Evolutionary conservation across 2,797 vertebrate species (phyloP).

Genomic region (Argentina silus): DNA sequence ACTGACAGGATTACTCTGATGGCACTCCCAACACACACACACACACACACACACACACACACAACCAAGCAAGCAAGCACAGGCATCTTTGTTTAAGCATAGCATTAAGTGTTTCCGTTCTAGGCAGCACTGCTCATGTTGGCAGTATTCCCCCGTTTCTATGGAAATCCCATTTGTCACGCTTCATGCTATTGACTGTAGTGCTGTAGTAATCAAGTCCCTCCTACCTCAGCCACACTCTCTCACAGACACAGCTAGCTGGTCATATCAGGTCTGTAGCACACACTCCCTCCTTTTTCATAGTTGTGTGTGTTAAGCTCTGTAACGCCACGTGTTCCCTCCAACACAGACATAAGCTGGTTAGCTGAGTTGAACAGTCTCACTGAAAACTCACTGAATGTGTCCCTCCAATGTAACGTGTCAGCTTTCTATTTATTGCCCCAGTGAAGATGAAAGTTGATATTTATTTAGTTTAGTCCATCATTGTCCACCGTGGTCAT

Average conservation of each 20-base stretch:
- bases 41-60: slow-evolving; percentile 12
- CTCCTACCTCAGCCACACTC: neutral
- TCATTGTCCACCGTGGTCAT: neutral
- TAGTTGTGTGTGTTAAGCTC: neutral
- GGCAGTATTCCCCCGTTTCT: slow-evolving; percentile 24
- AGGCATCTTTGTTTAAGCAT: slow-evolving; percentile 18
- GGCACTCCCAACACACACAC: slow-evolving; percentile 23
- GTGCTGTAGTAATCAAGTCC: slow-evolving; percentile 10
- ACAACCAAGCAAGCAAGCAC: neutral
- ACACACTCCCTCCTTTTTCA: neutral
- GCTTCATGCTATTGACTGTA: slow-evolving; percentile 20
- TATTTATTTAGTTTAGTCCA: neutral
- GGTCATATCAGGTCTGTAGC: neutral
- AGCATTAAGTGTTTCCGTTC: slow-evolving; percentile 21
- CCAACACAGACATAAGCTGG: slow-evolving; percentile 2
- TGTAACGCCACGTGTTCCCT: neutral
- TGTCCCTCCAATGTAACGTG: neutral
- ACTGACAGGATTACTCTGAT: slow-evolving; percentile 27
- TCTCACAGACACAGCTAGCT: neutral
- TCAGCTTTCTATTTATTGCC: neutral
- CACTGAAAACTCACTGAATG: neutral
- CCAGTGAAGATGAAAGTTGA: neutral
- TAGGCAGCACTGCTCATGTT: slow-evolving; percentile 1
- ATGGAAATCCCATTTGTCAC: slow-evolving; percentile 19
- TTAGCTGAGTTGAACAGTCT: neutral